Evolutionary conservation across 2,113 vertebrate genomes (phyloP), one percentile per base, ranked within the genome.

Genomic region (Halcyon senegalensis): DNA sequence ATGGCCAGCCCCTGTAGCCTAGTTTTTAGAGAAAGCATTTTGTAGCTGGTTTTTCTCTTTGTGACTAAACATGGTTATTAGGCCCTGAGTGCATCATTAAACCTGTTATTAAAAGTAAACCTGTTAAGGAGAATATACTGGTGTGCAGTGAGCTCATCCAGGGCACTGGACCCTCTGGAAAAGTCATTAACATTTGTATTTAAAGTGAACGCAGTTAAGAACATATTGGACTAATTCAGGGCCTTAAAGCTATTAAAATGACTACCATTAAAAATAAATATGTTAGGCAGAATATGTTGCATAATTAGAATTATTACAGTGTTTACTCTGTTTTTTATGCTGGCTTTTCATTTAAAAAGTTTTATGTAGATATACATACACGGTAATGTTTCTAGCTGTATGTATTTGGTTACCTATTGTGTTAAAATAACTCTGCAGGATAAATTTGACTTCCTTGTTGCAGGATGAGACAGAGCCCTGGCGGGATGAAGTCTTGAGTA

Each of bases 191-290:
- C 87, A 86, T 96, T 94, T 73, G 84, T 96, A 94, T 97, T 95
- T 79, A 96, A 95, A 95, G 84, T 66, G 87, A 96, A 87, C 28
- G 0, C 62, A 53, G 77, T 96, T 96, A 93, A 93, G 95, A 96
- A 94, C 81, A 89, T 89, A 96, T 96, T 97, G 96, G 95, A 82
- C 73, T 97, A 97, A 96, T 96, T 97, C 94, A 83, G 69, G 77
- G 94, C 95, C 96, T 96, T 85, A 89, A 84, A 97, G 96, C 94
- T 97, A 96, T 91, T 96, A 82, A 96, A 96, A 97, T 23, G 89
- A 76, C 87, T 96, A 23, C 50, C 81, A 96, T 96, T 96, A 97
- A 97, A 96, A 96, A 94, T 48, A 87, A 96, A 96, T 95, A 87
- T 89, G 69, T 95, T 96, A 93, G 58, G 91, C 62, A 95, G 84